phyloP scores from a whole-genome alignment of 2,113 vertebrate species.

The Hirundichthys speculiger region DNA sequence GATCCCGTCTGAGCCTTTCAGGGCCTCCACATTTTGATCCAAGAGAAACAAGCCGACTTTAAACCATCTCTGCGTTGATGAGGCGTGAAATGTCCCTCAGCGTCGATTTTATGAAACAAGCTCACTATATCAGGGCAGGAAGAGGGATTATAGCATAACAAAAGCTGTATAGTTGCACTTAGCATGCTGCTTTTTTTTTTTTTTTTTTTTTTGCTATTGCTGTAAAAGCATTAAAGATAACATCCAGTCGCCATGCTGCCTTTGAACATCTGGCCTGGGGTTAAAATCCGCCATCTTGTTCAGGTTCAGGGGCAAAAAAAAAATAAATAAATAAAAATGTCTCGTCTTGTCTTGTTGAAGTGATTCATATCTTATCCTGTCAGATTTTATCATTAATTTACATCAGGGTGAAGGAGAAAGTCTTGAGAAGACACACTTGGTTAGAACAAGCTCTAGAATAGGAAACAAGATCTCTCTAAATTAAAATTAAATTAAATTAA shows the following conservation, averaged over 20 bases:
- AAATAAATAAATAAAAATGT: too few species aligned
- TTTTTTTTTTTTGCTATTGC: conserved; percentile 4
- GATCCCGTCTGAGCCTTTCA: conserved; percentile 31
- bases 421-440: too few species aligned
- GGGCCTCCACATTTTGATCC: conserved; percentile 19
- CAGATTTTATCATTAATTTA: too few species aligned
- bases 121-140: not conserved
- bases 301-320: too few species aligned
- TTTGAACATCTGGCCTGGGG: conserved; percentile 54
- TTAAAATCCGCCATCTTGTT: conserved; percentile 25
- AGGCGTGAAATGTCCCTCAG: conserved; percentile 11
- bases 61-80: not conserved
- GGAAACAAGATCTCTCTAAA: too few species aligned
- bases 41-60: conserved; percentile 23
- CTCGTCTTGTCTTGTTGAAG: too few species aligned
- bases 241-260: conserved; percentile 51
- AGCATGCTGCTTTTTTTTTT: not conserved
- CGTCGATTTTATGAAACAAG: too few species aligned
- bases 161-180: not conserved
- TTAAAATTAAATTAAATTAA: too few species aligned
- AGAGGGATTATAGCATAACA: conserved; percentile 2
- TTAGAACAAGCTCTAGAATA: too few species aligned
- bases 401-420: too few species aligned
- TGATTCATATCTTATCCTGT: too few species aligned
- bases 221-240: conserved; percentile 28